Percentiles rank a stretch among this genome's conserved stretches.
phyloP scores from a whole-genome alignment of 2,113 vertebrate species.

The Sylvietta virens region DNA sequence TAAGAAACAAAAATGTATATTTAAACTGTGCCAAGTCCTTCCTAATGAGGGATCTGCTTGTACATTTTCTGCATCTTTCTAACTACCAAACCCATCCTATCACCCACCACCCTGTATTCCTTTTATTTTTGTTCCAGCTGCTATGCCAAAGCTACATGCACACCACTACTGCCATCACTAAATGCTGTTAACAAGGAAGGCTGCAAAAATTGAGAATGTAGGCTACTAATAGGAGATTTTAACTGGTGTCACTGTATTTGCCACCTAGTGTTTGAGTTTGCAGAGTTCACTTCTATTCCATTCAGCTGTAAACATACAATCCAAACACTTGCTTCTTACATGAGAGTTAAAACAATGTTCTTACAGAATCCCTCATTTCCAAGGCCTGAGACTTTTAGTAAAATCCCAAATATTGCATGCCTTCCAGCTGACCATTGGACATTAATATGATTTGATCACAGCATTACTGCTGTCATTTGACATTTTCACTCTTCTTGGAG shows the following conservation, averaged over 20 bases:
- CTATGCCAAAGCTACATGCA: background rate
- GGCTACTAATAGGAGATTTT: rapidly evolving
- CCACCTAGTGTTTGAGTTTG: background rate
- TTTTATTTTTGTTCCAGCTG: background rate
- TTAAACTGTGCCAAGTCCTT: background rate
- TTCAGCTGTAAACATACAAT: background rate
- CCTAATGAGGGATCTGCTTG: background rate
- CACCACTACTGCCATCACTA: background rate
- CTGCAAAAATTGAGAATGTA: background rate
- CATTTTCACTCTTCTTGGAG: background rate
- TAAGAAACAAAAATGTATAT: background rate
- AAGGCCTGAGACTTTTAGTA: background rate
- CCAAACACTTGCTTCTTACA: background rate
- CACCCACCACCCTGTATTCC: background rate
- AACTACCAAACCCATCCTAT: background rate
- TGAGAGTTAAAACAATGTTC: background rate
- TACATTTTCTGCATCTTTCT: background rate
- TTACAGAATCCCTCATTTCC: background rate
- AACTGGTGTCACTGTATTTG: background rate
- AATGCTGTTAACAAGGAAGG: background rate
- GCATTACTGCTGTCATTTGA: background rate
- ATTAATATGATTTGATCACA: background rate
- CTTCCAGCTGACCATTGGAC: background rate
- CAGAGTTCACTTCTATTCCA: background rate
- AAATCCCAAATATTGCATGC: background rate